Base-by-base conservation (phyloP, 2,888 invertebrate genomes). In the Clistopyga incitator region DNA sequence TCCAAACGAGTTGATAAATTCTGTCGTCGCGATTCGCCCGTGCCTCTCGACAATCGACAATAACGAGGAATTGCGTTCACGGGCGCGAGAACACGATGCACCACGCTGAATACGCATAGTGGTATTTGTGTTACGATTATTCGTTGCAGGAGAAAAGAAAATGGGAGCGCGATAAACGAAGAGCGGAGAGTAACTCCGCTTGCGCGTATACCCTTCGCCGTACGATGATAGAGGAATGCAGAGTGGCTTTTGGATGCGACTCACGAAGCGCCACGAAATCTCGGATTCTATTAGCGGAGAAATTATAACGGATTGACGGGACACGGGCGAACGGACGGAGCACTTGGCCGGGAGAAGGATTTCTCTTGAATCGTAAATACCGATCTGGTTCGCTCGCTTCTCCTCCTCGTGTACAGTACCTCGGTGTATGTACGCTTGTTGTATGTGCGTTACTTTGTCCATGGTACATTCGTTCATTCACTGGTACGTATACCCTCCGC, bases 241-340 rank as follows among this genome's bases (percentile, higher is more conserved):
- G 75, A 80, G 65, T 59, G 67, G 68, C 72, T 72, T 87, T 90
- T 87, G 87, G 87, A 92, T 92, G 91, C 92, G 82, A 75, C 85
- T 90, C 92, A 92, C 92, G 92, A 82, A 89, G 85, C 89, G 86
- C 89, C 89, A 91, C 91, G 91, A 92, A 92, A 92, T 92, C 92
- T 92, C 86, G 91, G 92, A 92, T 92, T 92, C 92, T 91, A 92
- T 92, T 92, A 92, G 90, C 92, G 92, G 91, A 92, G 92, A 92
- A 92, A 92, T 92, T 92, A 92, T 92, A 92, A 92, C 92, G 92
- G 92, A 92, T 91, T 90, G 90, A 91, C 91, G 89, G 89, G 85
- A 86, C 81, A 83, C 85, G 83, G 81, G 85, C 86, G 83, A 82
- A 85, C 86, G 86, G 85, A 86, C 86, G 61, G 80, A 72, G 72